phyloP scores from a whole-genome alignment of 1,140 invertebrate genomes.

The roundworm (Caenorhabditis elegans) region WBcel235 BX284605.5:13225501-13226000 shows the following conservation, averaged over 20 bases:
- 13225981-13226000: not conserved
- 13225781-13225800: slow-evolving; percentile 52
- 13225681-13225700: not conserved
- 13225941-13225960: slow-evolving; percentile 3
- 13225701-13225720: slow-evolving; percentile 62
- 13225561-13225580: no score
- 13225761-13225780: slow-evolving; percentile 70
- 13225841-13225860: slow-evolving; percentile 43
- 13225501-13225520: not conserved
- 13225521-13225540: slow-evolving; percentile 30
- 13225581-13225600: not conserved
- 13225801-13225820: not conserved
- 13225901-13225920: slow-evolving; percentile 18
- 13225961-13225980: not conserved
- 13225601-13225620: not conserved
- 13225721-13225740: slow-evolving; percentile 70
- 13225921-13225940: slow-evolving; percentile 44
- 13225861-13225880: slow-evolving; percentile 44
- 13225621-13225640: slow-evolving; percentile 67
- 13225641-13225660: slow-evolving; percentile 69
- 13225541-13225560: slow-evolving; percentile 27
- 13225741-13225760: slow-evolving; percentile 70
- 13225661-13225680: slow-evolving; percentile 62
- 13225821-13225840: slow-evolving; percentile 34
- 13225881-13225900: slow-evolving; percentile 37